Base-by-base conservation (phyloP, 2,888 invertebrate genomes). In the Ormyrus rosae region DNA sequence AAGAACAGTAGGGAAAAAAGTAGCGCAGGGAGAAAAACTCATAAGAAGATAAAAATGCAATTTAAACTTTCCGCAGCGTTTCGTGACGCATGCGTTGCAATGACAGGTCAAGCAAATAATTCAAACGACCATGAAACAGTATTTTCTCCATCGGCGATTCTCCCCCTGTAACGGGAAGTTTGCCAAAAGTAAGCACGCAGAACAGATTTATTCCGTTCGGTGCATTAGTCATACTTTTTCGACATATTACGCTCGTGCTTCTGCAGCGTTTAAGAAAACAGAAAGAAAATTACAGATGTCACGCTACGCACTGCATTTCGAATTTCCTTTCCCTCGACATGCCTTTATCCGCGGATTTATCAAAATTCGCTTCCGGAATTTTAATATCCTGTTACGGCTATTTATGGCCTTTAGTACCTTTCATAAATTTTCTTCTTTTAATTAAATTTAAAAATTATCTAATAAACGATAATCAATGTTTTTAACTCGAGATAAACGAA, bases 141-240 rank as follows among this genome's bases (percentile, higher is more conserved):
- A 79, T 83, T 83, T 81, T 81, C 81, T 79, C 78, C 81, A 81
- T 83, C 81, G 81, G 60, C 81, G 76, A 83, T 81, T 78, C 78
- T 58, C 56, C 71, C 75, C 65, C 81, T 75, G 82, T 78, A 82
- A 80, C 76, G 83, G 83, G 83, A 84, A 85, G 81, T 83, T 82
- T 84, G 85, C 84, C 85, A 85, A 84, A 82, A 83, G 84, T 83
- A 82, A 84, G 83, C 85, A 85, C 84, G 85, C 84, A 84, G 84
- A 85, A 84, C 84, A 84, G 85, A 85, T 85, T 85, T 85, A 85
- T 85, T 84, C 84, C 83, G 78, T 84, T 85, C 79, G 82, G 70
- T 82, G 82, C 77, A 79, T 83, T 83, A 83, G 83, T 83, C 83
- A 83, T 81, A 71, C 83, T 79, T 83, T 83, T 79, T 83, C 76